Evolutionary conservation across 2,888 invertebrate genomes (phyloP).

Genomic region (Limnephilus marmoratus): DNA sequence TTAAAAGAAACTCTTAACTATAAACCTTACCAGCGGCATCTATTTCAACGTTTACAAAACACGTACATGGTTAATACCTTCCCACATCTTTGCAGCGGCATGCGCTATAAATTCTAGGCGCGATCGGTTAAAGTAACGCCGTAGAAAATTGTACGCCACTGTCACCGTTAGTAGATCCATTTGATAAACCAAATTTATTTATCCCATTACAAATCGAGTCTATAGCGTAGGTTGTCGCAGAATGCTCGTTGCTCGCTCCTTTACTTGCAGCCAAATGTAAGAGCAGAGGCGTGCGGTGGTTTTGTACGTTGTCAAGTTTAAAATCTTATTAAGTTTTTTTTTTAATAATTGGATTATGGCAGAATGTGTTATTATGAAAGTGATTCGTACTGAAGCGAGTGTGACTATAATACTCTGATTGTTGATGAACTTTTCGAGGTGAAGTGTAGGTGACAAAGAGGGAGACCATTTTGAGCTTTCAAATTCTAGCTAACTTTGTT

Average conservation of each 20-base stretch:
- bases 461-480: too few species aligned
- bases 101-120: constrained; percentile 44
- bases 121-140: constrained; percentile 38
- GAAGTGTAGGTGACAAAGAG: too few species aligned
- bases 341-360: background rate
- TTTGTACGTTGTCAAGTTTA: background rate
- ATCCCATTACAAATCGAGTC: constrained; percentile 52
- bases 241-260: background rate
- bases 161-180: constrained; percentile 46
- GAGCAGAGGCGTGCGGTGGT: background rate
- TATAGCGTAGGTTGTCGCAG: constrained; percentile 6
- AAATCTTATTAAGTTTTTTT: too few species aligned
- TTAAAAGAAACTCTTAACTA: background rate
- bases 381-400: background rate
- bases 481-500: too few species aligned
- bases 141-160: constrained; percentile 32
- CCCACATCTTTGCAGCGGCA: constrained; percentile 6
- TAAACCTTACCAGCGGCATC: background rate
- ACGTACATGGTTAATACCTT: background rate
- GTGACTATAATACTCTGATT: background rate
- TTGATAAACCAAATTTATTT: constrained; percentile 54
- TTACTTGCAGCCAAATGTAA: background rate
- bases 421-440: background rate
- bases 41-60: background rate
- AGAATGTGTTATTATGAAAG: background rate